These are phyloP conservation scores for Mythimna lalbum DNA, from an alignment of 2,888 invertebrate genomes.

Conservation along the genomic window DNA sequence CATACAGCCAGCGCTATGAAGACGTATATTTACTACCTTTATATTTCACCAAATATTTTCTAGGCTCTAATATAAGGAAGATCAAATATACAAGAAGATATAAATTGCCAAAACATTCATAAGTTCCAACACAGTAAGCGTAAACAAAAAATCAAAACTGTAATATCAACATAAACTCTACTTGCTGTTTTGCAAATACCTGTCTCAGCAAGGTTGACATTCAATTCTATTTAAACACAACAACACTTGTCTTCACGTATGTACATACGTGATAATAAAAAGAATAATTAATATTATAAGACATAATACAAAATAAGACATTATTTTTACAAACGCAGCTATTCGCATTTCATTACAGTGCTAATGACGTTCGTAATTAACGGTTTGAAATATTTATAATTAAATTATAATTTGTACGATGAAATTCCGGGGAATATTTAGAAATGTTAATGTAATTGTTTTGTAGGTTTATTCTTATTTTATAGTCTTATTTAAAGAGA, in stretches of 20 bases:
- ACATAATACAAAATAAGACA: neutral
- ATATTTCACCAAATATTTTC: too few species aligned
- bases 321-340: neutral
- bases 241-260: conserved; percentile 21
- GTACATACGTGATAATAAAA: neutral
- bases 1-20: neutral
- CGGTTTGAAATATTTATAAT: conserved; percentile 19
- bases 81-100: neutral
- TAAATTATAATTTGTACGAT: neutral
- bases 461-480: neutral
- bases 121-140: neutral
- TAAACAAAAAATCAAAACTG: neutral
- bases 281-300: neutral
- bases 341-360: conserved; percentile 8
- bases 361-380: conserved; percentile 27
- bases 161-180: neutral
- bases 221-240: conserved; percentile 16
- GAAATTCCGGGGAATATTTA: neutral
- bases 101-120: neutral
- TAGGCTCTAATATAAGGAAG: too few species aligned
- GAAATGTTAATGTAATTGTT: neutral
- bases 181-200: neutral
- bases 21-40: neutral
- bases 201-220: conserved; percentile 12
- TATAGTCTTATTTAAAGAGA: neutral